Evolutionary conservation across 2,797 vertebrate species (phyloP).

Genomic region (Carcharodon carcharias): DNA sequence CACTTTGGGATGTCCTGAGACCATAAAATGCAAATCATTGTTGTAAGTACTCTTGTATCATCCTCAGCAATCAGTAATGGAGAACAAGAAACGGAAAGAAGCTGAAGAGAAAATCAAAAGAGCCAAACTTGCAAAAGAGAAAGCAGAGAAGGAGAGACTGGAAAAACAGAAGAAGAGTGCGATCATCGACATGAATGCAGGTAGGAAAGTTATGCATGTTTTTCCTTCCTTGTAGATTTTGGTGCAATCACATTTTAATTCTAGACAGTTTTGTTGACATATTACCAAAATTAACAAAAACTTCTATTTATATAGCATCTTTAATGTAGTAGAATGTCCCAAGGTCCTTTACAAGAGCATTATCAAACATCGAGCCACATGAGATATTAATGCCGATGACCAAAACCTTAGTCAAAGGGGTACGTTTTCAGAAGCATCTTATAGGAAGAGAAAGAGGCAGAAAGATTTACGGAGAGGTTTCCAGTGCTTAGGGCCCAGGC

Average conservation of each 20-base stretch:
- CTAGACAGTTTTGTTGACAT: neutral
- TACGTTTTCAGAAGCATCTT: neutral
- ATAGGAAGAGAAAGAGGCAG: neutral
- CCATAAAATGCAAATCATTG: neutral
- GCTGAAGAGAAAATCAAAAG: slow-evolving; percentile 71
- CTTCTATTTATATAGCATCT: neutral
- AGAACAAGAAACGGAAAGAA: slow-evolving; percentile 71
- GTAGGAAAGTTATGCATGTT: slow-evolving; percentile 47
- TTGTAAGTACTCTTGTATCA: neutral
- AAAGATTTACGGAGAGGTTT: neutral
- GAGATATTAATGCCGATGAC: neutral
- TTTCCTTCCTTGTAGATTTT: neutral
- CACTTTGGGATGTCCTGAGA: neutral
- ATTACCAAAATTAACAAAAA: neutral
- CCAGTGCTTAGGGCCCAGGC: neutral
- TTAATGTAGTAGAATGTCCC: neutral
- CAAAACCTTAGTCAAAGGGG: no score
- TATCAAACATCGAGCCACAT: neutral
- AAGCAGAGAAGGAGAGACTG: slow-evolving; percentile 70
- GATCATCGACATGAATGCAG: slow-evolving; percentile 66
- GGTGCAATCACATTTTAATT: neutral
- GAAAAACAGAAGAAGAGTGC: slow-evolving; percentile 72
- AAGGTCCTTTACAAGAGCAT: neutral
- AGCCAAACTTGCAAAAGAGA: slow-evolving; percentile 72
- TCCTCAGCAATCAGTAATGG: slow-evolving; percentile 71